Evolutionary conservation across 2,888 invertebrate species (phyloP).

Genomic region (Pedicia rivosa): DNA sequence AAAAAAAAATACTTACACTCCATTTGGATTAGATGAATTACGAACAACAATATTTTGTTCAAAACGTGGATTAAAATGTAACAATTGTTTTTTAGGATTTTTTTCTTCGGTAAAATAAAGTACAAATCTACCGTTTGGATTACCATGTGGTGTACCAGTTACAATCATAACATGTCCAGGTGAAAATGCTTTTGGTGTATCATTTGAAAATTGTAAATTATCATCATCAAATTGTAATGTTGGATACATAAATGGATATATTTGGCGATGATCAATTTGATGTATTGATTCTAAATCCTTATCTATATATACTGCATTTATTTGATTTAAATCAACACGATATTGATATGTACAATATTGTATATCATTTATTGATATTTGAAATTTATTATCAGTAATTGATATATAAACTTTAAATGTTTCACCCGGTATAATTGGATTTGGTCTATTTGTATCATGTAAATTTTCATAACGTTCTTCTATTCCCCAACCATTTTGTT

Average conservation of each 20-base stretch:
- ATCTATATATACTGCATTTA: constrained; percentile 23
- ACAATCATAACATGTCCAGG: constrained; percentile 28
- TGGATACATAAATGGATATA: constrained; percentile 29
- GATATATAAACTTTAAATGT: constrained; percentile 27
- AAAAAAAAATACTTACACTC: constrained; percentile 25
- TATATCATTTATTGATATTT: constrained; percentile 26
- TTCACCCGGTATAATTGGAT: constrained; percentile 27
- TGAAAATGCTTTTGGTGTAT: constrained; percentile 26
- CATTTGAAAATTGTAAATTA: constrained; percentile 23
- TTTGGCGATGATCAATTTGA: constrained; percentile 29
- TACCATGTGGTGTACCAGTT: constrained; percentile 26
- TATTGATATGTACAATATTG: constrained; percentile 26
- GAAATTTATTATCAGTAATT: constrained; percentile 25
- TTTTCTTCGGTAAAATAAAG: constrained; percentile 26
- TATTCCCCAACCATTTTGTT: constrained; percentile 22
- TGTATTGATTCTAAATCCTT: constrained; percentile 28
- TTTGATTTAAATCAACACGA: constrained; percentile 21
- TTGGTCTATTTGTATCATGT: constrained; percentile 18
- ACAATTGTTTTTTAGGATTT: constrained; percentile 22
- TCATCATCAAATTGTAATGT: constrained; percentile 24
- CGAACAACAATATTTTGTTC: constrained; percentile 25
- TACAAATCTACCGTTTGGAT: constrained; percentile 27
- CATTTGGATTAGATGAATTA: constrained; percentile 26
- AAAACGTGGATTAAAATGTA: constrained; percentile 28
- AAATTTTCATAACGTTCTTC: constrained; percentile 23